Percentiles rank a stretch among this genome's conserved stretches.
phyloP scores from a whole-genome alignment of 64 coral and sea anemone species.

The Hydrozoanthus tunicans region DNA sequence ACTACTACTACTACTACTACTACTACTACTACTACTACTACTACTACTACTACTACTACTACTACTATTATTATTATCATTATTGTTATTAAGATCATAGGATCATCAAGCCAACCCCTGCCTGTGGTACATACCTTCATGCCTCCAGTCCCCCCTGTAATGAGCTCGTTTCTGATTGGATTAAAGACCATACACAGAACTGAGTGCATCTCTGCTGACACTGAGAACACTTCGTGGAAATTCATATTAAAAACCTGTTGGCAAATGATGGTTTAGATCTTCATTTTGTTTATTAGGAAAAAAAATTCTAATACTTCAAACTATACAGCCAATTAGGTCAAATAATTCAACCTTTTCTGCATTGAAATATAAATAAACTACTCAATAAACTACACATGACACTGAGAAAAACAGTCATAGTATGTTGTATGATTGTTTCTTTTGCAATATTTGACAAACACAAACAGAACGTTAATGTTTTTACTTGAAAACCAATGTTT shows the following conservation, averaged over 20 bases:
- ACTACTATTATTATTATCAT: too few relatives aligned
- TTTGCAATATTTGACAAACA: too few relatives aligned
- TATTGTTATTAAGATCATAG: too few relatives aligned
- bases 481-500: too few relatives aligned
- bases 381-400: too few relatives aligned
- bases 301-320: neutral
- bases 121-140: conserved; percentile 61
- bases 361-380: too few relatives aligned
- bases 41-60: too few relatives aligned
- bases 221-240: conserved; percentile 97
- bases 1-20: too few relatives aligned
- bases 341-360: too few relatives aligned
- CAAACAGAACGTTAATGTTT: too few relatives aligned
- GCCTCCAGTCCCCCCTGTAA: conserved; percentile 96
- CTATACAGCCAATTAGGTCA: too few relatives aligned
- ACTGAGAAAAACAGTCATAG: neutral
- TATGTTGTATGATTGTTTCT: neutral
- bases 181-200: conserved; percentile 98
- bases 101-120: neutral
- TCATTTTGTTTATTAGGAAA: neutral
- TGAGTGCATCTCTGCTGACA: conserved; percentile 96
- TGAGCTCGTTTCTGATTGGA: conserved; percentile 81
- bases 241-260: conserved; percentile 91
- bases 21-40: too few relatives aligned
- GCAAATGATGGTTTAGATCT: neutral